Conservation (phyloP, 53 echinoderm and acorn worm genomes). For the Echinometra lucunter region DNA sequence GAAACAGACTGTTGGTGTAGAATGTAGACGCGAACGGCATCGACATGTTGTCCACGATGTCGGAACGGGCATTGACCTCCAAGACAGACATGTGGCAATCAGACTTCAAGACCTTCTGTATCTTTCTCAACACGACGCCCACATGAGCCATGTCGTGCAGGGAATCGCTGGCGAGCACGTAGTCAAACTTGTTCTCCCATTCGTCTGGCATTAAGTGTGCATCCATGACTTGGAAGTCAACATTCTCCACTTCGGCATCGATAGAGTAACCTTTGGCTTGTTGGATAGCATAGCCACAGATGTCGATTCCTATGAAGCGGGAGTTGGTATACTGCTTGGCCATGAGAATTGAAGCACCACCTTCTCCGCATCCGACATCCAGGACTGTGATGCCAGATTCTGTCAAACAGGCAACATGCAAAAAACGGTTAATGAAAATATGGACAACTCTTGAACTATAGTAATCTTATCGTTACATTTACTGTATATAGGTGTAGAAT, state of each 20-base stretch:
- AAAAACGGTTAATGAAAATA: not conserved
- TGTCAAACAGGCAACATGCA: constrained; percentile 48
- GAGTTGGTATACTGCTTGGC: constrained; percentile 82
- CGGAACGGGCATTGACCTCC: constrained; percentile 92
- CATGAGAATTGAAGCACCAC: constrained; percentile 89
- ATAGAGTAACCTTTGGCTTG: constrained; percentile 66
- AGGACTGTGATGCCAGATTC: constrained; percentile 91
- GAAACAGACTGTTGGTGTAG: constrained; percentile 97
- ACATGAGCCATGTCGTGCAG: constrained; percentile 97
- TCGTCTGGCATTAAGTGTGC: constrained; percentile 88
- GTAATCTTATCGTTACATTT: too few species aligned
- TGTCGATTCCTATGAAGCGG: constrained; percentile 85
- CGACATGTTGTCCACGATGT: constrained; percentile 88
- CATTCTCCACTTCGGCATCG: constrained; percentile 76
- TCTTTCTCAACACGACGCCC: constrained; percentile 72
- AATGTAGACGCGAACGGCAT: constrained; percentile 95
- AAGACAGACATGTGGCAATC: constrained; percentile 86
- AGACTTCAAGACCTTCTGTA: constrained; percentile 78
- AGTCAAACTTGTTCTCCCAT: constrained; percentile 84
- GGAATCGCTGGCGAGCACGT: constrained; percentile 91
- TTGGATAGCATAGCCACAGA: constrained; percentile 79
- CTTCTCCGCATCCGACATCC: constrained; percentile 96
- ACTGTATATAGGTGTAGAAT: too few species aligned
- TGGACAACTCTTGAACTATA: not conserved
- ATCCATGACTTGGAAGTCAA: constrained; percentile 85